Evolutionary conservation across 2,888 invertebrate genomes (phyloP), one percentile per base, ranked within the genome.

Genomic region (Callyntrura guangdongensis): DNA sequence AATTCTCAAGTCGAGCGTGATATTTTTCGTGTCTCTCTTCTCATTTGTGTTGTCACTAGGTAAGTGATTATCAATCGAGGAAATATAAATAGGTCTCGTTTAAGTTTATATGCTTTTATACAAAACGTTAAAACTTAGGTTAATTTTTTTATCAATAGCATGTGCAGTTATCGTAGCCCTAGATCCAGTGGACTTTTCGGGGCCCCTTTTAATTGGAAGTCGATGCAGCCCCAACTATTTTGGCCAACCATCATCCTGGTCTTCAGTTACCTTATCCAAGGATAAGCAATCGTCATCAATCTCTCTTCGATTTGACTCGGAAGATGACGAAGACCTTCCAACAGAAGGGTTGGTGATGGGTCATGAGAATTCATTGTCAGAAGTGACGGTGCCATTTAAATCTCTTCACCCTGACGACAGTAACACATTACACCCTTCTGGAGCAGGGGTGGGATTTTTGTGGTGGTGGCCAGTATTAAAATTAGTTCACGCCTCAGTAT

Each of bases 391-490:
- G 36, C 61, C 53, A 61, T 36, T 59, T 20, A 27, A 81, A 61
- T 61, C 81, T n/a, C n/a, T 27, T 27, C 79, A 59, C n/a, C 36
- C 36, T 1, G n/a, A 47, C 22, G 67, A 22, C 14, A 2, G 20
- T 20, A 45, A n/a, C 45, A 17, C 74, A 8, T 47, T 49, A 0
- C 11, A 47, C 8, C 22, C 49, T 22, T 3, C 59, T 36, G 36
- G 36, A 36, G 6, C 36, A 36, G 36, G 36, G 20, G 45, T 59
- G 12, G 36, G 6, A 17, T 81, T 59, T 36, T 36, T 36, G 36
- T 79, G 79, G 74, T 91, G 67, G 91, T 93, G 93, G 93, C 72
- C 92, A 81, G 85, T 89, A 59, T 91, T 90, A 82, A 91, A 86
- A 22, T 82, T 93, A 53, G 81, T 61, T 45, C 91, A 92, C 20